Conservation (phyloP, 35 echinoderm and acorn worm genomes). For the Stichopus chloronotus region DNA sequence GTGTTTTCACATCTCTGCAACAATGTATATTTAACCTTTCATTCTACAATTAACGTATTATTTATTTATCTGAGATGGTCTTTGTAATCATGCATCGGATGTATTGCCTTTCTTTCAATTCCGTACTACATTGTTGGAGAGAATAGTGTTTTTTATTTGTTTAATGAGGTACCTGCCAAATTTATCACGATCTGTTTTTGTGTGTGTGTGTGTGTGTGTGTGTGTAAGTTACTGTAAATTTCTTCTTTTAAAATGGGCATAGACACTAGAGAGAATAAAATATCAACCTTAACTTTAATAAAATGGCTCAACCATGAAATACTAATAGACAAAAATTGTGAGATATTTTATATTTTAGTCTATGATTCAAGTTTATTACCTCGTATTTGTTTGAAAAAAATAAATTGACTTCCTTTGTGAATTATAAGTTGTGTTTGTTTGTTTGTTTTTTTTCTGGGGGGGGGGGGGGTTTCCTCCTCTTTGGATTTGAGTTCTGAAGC, state of each 20-base stretch:
- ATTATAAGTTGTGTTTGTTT: not conserved
- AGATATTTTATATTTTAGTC: constrained; percentile 55
- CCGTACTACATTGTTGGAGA: constrained; percentile 25
- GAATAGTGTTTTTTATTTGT: not conserved
- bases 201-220: constrained; percentile 9
- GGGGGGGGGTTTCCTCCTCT: too few species aligned
- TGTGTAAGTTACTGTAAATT: constrained; percentile 26
- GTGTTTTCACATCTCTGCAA: not conserved
- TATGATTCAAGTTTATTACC: constrained; percentile 51
- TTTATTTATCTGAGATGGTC: not conserved
- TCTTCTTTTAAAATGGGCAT: constrained; percentile 16
- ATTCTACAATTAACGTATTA: not conserved
- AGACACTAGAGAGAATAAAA: constrained; percentile 23
- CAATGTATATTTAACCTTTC: constrained; percentile 1
- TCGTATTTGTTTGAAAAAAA: constrained; percentile 24
- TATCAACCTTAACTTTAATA: constrained; percentile 32
- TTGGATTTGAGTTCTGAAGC: too few species aligned
- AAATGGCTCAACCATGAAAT: constrained; percentile 30
- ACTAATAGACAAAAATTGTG: constrained; percentile 32
- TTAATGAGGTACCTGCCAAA: constrained; percentile 37
- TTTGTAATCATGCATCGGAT: constrained; percentile 7
- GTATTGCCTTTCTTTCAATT: constrained; percentile 19
- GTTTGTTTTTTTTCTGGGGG: not conserved
- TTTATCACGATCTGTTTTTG: constrained; percentile 5
- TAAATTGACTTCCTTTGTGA: constrained; percentile 39